Percentiles rank a stretch among this genome's conserved stretches.
Evolutionary conservation across 2,797 vertebrate species (phyloP).

Genomic region (Gobionotothen gibberifrons): DNA sequence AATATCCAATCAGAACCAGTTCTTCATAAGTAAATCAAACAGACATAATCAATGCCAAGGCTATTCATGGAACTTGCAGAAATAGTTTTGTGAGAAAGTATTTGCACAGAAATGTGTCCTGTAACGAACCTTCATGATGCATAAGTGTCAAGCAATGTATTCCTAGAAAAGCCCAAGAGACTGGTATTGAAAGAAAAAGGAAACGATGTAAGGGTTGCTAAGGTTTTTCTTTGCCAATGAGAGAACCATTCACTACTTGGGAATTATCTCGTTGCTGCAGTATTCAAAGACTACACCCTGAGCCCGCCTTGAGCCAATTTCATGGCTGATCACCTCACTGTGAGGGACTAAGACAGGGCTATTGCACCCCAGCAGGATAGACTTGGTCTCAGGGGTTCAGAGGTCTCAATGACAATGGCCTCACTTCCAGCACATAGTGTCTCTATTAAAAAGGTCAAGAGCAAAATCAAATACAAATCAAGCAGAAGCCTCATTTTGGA

Average conservation of each 20-base stretch:
- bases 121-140: constrained; percentile 24
- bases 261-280: constrained; percentile 48
- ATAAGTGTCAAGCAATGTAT: constrained; percentile 13
- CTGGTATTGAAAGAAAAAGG: constrained; percentile 40
- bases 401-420: constrained; percentile 48
- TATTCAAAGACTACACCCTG: constrained; percentile 73
- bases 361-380: constrained; percentile 69
- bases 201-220: constrained; percentile 45
- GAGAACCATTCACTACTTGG: constrained; percentile 38
- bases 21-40: constrained; percentile 2
- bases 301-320: constrained; percentile 76
- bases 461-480: constrained; percentile 61
- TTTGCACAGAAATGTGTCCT: constrained; percentile 9
- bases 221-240: constrained; percentile 43
- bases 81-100: background rate
- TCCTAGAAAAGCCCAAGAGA: constrained; percentile 12
- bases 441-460: constrained; percentile 68
- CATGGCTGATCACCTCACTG: constrained; percentile 78
- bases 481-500: constrained; percentile 44
- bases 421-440: constrained; percentile 51
- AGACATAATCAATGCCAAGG: constrained; percentile 7
- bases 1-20: background rate
- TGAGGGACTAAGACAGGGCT: constrained; percentile 66
- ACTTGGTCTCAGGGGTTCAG: constrained; percentile 47
- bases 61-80: constrained; percentile 6